Evolutionary conservation across 2,113 vertebrate species (phyloP).

Genomic region (Cyphomyrus plagiostoma): DNA sequence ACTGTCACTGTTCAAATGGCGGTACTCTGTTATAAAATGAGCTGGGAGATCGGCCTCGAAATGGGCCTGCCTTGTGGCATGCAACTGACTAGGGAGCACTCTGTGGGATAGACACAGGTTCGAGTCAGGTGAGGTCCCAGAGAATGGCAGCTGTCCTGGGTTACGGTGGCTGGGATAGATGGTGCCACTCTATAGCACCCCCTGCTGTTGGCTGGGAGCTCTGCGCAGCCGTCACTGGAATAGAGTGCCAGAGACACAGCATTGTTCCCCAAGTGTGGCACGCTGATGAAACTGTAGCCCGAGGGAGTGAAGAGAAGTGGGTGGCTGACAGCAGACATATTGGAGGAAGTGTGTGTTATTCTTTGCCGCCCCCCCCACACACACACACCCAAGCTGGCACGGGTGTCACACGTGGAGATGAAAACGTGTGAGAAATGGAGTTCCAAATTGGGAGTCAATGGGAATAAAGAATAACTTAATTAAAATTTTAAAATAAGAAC

Average conservation of each 20-base stretch:
- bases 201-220: neutral
- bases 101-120: neutral
- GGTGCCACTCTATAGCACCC: neutral
- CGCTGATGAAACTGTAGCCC: neutral
- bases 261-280: neutral
- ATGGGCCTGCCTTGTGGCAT: neutral
- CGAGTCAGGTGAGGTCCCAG: neutral
- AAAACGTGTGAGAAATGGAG: neutral
- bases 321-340: neutral
- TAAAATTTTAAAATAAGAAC: neutral
- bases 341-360: conserved; percentile 3
- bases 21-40: neutral
- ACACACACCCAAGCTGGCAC: neutral
- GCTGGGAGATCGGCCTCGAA: neutral
- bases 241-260: neutral
- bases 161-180: neutral
- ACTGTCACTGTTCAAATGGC: neutral
- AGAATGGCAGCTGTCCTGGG: neutral
- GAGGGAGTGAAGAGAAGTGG: neutral
- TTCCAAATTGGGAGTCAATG: neutral
- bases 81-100: neutral
- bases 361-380: neutral
- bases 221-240: neutral
- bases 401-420: neutral
- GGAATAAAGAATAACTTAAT: neutral